These are phyloP conservation scores for Apantesis nais DNA, from an alignment of 2,888 invertebrate species.

Conservation along the genomic window DNA sequence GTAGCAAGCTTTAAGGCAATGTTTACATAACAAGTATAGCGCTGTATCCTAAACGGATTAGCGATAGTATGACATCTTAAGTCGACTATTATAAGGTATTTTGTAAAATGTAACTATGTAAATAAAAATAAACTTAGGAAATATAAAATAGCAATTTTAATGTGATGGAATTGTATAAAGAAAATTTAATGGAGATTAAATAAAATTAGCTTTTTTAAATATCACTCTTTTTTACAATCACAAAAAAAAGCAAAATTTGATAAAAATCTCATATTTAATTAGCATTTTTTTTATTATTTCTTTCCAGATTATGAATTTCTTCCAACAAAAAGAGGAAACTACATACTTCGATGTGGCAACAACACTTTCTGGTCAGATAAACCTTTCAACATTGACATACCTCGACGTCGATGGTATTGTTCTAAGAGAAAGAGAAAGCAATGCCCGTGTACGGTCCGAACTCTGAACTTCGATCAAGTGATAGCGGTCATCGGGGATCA, in stretches of 20 bases:
- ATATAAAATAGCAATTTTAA: background rate
- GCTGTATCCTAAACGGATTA: background rate
- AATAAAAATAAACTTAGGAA: background rate
- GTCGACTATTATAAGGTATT: background rate
- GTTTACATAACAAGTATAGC: background rate
- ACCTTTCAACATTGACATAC: conserved; percentile 20
- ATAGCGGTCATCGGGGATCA: conserved; percentile 12
- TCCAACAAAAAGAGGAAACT: conserved; percentile 44
- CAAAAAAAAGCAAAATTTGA: background rate
- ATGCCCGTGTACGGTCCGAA: conserved; percentile 46
- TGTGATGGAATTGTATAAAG: background rate
- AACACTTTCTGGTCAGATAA: conserved; percentile 47
- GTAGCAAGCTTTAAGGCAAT: background rate
- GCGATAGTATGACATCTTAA: background rate
- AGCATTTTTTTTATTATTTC: background rate
- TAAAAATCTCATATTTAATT: background rate
- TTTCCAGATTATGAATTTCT: conserved; percentile 34
- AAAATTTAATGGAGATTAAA: background rate
- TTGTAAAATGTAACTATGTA: background rate
- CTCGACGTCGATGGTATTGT: conserved; percentile 51
- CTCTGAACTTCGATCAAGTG: conserved; percentile 28
- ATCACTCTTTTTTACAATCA: background rate
- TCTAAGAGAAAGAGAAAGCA: conserved; percentile 51
- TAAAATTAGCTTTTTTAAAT: background rate
- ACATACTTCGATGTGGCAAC: conserved; percentile 35